phyloP scores from a whole-genome alignment of 2,888 invertebrate genomes.

The Agrotis segetum region DNA sequence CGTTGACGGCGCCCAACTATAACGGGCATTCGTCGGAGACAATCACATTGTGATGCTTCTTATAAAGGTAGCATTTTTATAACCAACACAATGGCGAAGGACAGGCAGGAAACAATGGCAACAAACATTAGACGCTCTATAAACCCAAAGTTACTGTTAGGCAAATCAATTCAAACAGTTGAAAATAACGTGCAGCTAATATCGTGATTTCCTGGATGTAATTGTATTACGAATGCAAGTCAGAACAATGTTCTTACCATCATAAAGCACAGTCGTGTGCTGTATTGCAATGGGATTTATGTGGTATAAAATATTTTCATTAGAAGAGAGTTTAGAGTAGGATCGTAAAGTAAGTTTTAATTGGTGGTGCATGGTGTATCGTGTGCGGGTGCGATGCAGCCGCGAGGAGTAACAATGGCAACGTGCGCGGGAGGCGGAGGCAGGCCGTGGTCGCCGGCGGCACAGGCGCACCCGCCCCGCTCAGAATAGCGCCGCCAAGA shows the following conservation, averaged over 20 bases:
- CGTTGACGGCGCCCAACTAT: conserved; percentile 73
- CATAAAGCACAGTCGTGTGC: conserved; percentile 73
- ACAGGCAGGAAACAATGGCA: conserved; percentile 15
- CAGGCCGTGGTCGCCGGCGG: conserved; percentile 82
- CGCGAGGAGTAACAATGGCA: conserved; percentile 80
- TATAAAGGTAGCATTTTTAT: conserved; percentile 65
- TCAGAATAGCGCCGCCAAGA: conserved; percentile 77
- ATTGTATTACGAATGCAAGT: conserved; percentile 67
- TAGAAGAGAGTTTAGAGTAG: conserved; percentile 74
- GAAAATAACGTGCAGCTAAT: conserved; percentile 63
- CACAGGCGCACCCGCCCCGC: conserved; percentile 75
- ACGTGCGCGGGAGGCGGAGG: conserved; percentile 86
- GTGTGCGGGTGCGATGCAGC: conserved; percentile 68
- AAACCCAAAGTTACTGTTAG: conserved; percentile 52
- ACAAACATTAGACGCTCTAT: conserved; percentile 36
- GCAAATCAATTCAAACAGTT: conserved; percentile 59
- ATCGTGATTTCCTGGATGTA: conserved; percentile 68
- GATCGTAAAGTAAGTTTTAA: conserved; percentile 83
- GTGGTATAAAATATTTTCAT: conserved; percentile 77
- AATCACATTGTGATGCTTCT: conserved; percentile 80
- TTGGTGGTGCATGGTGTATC: conserved; percentile 79
- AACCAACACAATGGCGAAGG: not conserved
- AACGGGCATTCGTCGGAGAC: conserved; percentile 77
- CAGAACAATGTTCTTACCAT: conserved; percentile 69
- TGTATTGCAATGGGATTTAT: conserved; percentile 74